These are phyloP conservation scores for Nasonovia ribisnigri DNA, from an alignment of 2,888 invertebrate species.

Conservation along the genomic window DNA sequence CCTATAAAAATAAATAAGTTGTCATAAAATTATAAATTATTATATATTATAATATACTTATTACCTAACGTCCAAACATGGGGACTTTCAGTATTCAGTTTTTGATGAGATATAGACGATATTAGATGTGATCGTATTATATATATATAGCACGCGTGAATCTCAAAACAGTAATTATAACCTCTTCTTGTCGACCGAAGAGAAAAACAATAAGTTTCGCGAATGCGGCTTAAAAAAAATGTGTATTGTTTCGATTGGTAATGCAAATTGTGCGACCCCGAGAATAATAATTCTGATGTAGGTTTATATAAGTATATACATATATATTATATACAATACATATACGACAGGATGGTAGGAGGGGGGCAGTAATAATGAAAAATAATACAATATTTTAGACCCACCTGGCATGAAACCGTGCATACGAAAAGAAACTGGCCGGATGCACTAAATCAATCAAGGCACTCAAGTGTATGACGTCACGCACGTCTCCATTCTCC, in stretches of 20 bases:
- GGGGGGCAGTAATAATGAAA: slow-evolving; percentile 25
- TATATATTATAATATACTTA: not conserved
- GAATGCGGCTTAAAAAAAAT: not conserved
- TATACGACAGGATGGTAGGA: too few relatives aligned
- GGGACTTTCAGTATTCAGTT: not conserved
- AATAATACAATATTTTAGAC: slow-evolving; percentile 54
- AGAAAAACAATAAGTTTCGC: not conserved
- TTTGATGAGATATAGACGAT: not conserved
- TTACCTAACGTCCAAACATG: not conserved
- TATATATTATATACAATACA: not conserved
- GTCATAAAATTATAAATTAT: not conserved
- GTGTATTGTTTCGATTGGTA: slow-evolving; percentile 26
- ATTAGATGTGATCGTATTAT: too few relatives aligned
- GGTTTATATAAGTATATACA: not conserved
- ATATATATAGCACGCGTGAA: not conserved
- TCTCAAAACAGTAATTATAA: not conserved
- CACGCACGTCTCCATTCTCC: slow-evolving; percentile 55
- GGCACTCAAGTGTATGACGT: slow-evolving; percentile 63
- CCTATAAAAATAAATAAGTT: not conserved
- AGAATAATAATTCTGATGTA: not conserved
- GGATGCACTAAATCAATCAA: slow-evolving; percentile 65
- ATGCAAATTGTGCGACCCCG: not conserved
- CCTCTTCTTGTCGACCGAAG: not conserved
- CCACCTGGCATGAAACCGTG: slow-evolving; percentile 57
- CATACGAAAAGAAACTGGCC: slow-evolving; percentile 61